Conservation (phyloP, 1,140 invertebrate species). For the Whitmania pigra region DNA sequence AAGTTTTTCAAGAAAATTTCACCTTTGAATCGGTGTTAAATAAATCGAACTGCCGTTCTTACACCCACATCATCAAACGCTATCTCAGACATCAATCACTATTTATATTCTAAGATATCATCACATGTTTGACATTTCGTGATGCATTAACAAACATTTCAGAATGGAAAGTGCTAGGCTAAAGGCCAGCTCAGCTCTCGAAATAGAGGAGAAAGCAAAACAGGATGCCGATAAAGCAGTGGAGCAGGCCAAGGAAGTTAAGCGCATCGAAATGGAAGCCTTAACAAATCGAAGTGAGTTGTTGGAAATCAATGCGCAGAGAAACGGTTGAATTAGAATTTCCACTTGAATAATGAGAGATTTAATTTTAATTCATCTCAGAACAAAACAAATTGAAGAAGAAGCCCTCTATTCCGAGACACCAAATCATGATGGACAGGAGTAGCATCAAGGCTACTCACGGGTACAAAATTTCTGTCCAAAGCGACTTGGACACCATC, state of each 20-base stretch:
- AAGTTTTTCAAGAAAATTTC: not conserved
- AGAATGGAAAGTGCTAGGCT: constrained; percentile 19
- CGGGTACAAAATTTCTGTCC: not conserved
- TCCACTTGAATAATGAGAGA: not conserved
- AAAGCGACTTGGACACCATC: not conserved
- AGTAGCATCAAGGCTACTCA: not conserved
- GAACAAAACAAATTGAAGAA: constrained; percentile 3
- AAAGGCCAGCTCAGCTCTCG: constrained; percentile 7
- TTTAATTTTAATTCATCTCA: not conserved
- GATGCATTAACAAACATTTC: not conserved
- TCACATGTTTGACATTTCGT: not conserved
- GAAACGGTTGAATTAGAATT: too few species aligned
- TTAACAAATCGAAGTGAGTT: too few species aligned
- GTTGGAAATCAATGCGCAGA: too few species aligned
- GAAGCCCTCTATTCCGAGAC: not conserved
- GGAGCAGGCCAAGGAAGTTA: constrained; percentile 3
- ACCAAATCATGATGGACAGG: not conserved
- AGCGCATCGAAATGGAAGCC: not conserved
- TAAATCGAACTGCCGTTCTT: not conserved
- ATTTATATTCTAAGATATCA: not conserved
- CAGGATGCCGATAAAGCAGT: constrained; percentile 15
- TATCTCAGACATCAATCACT: not conserved
- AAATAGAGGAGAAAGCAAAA: constrained; percentile 5
- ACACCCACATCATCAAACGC: not conserved
- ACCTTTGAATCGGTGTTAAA: not conserved